phyloP scores from a whole-genome alignment of 2,888 invertebrate genomes.

The Elysia crispata region DNA sequence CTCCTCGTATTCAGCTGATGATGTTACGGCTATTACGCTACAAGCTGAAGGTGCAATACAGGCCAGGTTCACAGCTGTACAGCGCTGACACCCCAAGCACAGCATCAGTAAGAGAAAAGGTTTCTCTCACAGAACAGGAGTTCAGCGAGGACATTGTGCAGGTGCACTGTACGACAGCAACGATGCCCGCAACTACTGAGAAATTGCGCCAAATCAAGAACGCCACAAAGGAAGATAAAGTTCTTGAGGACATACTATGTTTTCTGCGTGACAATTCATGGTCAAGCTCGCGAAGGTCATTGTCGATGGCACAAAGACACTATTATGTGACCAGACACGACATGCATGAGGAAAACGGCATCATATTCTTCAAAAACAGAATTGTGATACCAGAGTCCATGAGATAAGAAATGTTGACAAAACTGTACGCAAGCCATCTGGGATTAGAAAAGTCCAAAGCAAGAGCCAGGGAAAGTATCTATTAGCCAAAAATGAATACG shows the following conservation, averaged over 20 bases:
- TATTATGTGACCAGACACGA: not conserved
- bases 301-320: not conserved
- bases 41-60: conserved; percentile 19
- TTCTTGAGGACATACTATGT: not conserved
- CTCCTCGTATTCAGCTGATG: conserved; percentile 57
- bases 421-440: not conserved
- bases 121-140: no score
- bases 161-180: not conserved
- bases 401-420: not conserved
- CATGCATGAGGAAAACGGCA: conserved; percentile 7
- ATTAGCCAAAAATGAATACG: conserved; percentile 13
- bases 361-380: not conserved
- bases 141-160: not conserved
- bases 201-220: not conserved
- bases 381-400: not conserved
- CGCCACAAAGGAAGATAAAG: not conserved
- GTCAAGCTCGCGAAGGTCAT: not conserved
- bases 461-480: conserved; percentile 17
- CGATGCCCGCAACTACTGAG: not conserved
- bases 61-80: conserved; percentile 26
- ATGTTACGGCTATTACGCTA: conserved; percentile 46
- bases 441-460: conserved; percentile 26
- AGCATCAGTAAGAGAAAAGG: conserved; percentile 4
- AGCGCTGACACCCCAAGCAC: conserved; percentile 55
- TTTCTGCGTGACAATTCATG: not conserved